A percentile compares a stretch with the other conserved stretches of the same genome.
Conservation (phyloP, 2,888 invertebrate species). For the Nemurella pictetii region DNA sequence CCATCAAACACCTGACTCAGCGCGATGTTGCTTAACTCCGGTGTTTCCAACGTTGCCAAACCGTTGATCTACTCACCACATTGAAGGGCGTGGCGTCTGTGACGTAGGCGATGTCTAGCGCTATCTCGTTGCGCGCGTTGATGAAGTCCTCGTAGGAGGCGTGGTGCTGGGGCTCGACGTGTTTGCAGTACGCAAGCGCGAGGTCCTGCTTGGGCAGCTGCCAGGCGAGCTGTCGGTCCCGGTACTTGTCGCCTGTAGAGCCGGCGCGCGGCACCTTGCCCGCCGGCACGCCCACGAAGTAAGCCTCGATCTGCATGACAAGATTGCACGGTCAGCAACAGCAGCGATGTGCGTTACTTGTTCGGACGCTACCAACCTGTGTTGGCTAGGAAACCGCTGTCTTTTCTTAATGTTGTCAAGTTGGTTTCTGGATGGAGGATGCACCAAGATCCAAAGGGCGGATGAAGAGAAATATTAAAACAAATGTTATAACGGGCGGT, state of each 20-base stretch:
- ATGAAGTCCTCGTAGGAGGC: constrained; percentile 92
- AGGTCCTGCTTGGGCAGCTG: constrained; percentile 96
- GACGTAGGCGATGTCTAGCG: constrained; percentile 81
- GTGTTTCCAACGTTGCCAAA: too few relatives aligned
- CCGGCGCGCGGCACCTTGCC: constrained; percentile 74
- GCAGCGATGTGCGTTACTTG: too few relatives aligned
- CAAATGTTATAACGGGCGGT: too few relatives aligned
- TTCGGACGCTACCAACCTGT: too few relatives aligned
- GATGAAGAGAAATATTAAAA: too few relatives aligned
- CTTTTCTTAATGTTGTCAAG: too few relatives aligned
- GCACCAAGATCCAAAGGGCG: too few relatives aligned
- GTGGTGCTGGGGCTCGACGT: constrained; percentile 76
- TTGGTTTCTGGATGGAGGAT: too few relatives aligned
- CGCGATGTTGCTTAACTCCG: too few relatives aligned
- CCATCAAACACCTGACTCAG: too few relatives aligned
- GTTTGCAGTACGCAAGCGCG: constrained; percentile 84
- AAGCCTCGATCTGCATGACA: constrained; percentile 84
- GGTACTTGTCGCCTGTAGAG: constrained; percentile 76
- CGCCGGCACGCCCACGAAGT: constrained; percentile 85
- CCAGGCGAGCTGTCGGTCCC: constrained; percentile 79
- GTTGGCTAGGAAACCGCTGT: too few relatives aligned
- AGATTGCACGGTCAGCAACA: too few relatives aligned
- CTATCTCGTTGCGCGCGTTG: constrained; percentile 90
- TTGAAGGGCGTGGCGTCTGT: constrained; percentile 35
- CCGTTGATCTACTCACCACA: constrained; percentile 34